A percentile compares a stretch with the other conserved stretches of the same genome.
Evolutionary conservation across 2,113 vertebrate species (phyloP).

Genomic region (Pleuronectes platessa): DNA sequence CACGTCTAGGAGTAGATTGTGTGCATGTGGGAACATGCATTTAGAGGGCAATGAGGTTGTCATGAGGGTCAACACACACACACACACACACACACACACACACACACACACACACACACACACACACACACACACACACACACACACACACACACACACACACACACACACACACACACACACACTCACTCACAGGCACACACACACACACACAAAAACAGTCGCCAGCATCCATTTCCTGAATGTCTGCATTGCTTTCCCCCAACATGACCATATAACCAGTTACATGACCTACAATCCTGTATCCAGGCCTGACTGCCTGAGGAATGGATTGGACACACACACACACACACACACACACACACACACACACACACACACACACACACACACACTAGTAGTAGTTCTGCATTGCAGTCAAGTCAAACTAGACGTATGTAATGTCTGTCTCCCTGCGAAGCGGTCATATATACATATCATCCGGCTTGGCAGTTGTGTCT

Average conservation of each 20-base stretch:
- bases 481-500: slow-evolving; percentile 28
- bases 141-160: too few species aligned
- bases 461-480: slow-evolving; percentile 20
- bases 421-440: slow-evolving; percentile 26
- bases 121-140: too few species aligned
- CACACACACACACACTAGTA: slow-evolving; percentile 18
- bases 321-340: not conserved
- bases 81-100: not conserved
- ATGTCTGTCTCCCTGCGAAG: slow-evolving; percentile 19
- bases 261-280: slow-evolving; percentile 49
- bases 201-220: not conserved
- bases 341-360: slow-evolving; percentile 18
- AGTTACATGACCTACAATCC: slow-evolving; percentile 60
- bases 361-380: slow-evolving; percentile 20
- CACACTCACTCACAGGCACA: too few species aligned
- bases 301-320: slow-evolving; percentile 38
- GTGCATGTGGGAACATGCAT: slow-evolving; percentile 35
- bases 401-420: slow-evolving; percentile 31
- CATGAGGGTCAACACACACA: slow-evolving; percentile 15
- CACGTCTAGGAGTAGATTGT: slow-evolving; percentile 19
- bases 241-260: slow-evolving; percentile 53
- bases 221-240: slow-evolving; percentile 61
- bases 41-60: slow-evolving; percentile 40
- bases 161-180: too few species aligned
- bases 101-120: too few species aligned